A percentile compares a stretch with the other conserved stretches of the same genome.
phyloP scores from a whole-genome alignment of 2,888 invertebrate species.

The Dasypolia templi region DNA sequence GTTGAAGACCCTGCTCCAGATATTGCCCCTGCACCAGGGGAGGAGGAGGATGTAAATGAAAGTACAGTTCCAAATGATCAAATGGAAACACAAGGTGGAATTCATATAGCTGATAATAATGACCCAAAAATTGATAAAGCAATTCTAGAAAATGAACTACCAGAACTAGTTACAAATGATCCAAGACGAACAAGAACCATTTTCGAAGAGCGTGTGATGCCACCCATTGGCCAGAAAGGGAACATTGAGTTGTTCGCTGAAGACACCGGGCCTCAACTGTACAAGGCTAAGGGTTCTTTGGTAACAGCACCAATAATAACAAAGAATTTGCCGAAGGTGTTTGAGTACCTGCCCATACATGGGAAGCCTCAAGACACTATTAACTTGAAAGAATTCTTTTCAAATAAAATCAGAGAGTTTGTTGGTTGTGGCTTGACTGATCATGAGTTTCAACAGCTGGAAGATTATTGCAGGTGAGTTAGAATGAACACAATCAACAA shows the following conservation, averaged over 20 bases:
- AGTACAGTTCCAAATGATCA: background rate
- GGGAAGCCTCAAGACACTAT: conserved; percentile 71
- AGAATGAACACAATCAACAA: background rate
- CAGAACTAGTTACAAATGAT: background rate
- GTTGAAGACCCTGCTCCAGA: background rate
- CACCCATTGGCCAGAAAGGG: conserved; percentile 29
- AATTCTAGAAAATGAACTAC: background rate
- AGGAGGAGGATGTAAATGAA: background rate
- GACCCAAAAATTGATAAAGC: background rate
- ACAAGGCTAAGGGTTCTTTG: conserved; percentile 72
- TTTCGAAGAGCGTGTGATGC: conserved; percentile 10
- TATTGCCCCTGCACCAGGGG: background rate
- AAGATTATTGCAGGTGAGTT: conserved; percentile 85
- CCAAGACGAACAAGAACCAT: background rate
- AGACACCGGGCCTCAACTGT: conserved; percentile 76
- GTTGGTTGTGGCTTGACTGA: conserved; percentile 80
- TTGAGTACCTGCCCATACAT: conserved; percentile 78
- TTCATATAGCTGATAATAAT: background rate
- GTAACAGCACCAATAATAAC: conserved; percentile 78
- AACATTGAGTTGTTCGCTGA: conserved; percentile 70
- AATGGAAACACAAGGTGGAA: background rate
- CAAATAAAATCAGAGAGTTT: conserved; percentile 77
- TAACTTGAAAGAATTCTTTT: conserved; percentile 70
- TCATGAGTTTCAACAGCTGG: conserved; percentile 81
- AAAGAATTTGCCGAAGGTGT: conserved; percentile 77